Base-by-base conservation (phyloP, 2,113 vertebrate species). In the Formicarius rufipectus region DNA sequence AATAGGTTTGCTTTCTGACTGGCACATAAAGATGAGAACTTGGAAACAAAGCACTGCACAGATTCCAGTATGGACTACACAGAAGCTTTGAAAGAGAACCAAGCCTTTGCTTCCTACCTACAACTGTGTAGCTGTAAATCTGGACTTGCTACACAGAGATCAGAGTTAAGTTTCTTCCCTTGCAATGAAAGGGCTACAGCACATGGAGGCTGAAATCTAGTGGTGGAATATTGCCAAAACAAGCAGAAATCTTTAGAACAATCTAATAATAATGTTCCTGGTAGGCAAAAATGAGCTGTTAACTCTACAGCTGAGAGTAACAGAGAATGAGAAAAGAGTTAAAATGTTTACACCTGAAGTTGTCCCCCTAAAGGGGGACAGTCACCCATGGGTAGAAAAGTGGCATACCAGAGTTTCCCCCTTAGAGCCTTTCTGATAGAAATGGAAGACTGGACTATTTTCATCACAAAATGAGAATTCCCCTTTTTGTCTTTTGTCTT, bases 71-170 rank as follows among this genome's bases (percentile, higher is more conserved):
- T 53, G 75, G 62, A 53, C 75, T 95, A 39, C 67, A 83, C 82
- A 83, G 91, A 67, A 95, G 58, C 67, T 89, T 56, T 80, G 87
- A 88, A 71, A 92, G 31, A 42, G 31, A 74, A 84, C 20, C 45
- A 44, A 63, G 33, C n/a, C n/a, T 80, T 77, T 52, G 30, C 52
- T 93, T 89, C 49, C 33, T 22, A 64, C 77, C 66, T 72, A n/a
- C 28, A 52, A 68, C 19, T 10, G 19, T 15, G 17, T n/a, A 40
- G 44, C 77, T 95, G 49, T 89, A 91, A 91, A 94, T 68, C 56
- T 79, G 74, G 31, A 21, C 49, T 56, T 42, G 27, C 24, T 30
- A 91, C 69, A 49, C 31, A 49, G 84, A 84, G 81, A 88, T n/a
- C 13, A 31, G 49, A 75, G 28, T 24, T 49, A 31, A 62, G 28